Evolutionary conservation across 53 echinoderm and acorn worm genomes (phyloP).

Genomic region (Holothuria leucospilota): DNA sequence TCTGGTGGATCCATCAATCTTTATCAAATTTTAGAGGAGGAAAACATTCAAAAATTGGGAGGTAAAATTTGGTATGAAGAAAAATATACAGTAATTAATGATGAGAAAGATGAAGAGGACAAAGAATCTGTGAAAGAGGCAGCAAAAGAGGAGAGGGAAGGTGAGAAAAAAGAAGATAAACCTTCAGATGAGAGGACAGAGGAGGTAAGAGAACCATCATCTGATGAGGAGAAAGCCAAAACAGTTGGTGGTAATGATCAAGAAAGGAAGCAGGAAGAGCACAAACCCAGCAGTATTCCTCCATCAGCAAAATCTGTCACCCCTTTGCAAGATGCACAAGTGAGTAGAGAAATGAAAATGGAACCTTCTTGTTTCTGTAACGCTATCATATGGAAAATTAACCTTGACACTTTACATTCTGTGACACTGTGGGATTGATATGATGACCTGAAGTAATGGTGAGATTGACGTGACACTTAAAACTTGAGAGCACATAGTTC

Average conservation of each 20-base stretch:
- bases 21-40: constrained; percentile 5
- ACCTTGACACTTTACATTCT: too few species aligned
- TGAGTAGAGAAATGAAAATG: too few species aligned
- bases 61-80: constrained; percentile 35
- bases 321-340: not conserved
- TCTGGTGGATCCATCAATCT: constrained; percentile 24
- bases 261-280: not conserved
- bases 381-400: too few species aligned
- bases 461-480: too few species aligned
- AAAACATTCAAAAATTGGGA: constrained; percentile 11
- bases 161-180: not conserved
- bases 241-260: not conserved
- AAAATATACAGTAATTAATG: not conserved
- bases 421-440: too few species aligned
- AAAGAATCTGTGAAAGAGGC: too few species aligned
- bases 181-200: not conserved
- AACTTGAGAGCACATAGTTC: too few species aligned
- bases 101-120: not conserved
- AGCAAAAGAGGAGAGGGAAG: not conserved
- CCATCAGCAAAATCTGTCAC: not conserved
- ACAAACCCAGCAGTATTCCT: not conserved
- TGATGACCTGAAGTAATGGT: too few species aligned
- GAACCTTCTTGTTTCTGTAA: too few species aligned
- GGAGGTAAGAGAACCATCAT: not conserved
- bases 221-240: not conserved